A percentile compares a stretch with the other conserved stretches of the same genome.
These are phyloP conservation scores for Phylloscopus whistleri DNA, from an alignment of 2,113 vertebrate genomes.

Conservation along the genomic window DNA sequence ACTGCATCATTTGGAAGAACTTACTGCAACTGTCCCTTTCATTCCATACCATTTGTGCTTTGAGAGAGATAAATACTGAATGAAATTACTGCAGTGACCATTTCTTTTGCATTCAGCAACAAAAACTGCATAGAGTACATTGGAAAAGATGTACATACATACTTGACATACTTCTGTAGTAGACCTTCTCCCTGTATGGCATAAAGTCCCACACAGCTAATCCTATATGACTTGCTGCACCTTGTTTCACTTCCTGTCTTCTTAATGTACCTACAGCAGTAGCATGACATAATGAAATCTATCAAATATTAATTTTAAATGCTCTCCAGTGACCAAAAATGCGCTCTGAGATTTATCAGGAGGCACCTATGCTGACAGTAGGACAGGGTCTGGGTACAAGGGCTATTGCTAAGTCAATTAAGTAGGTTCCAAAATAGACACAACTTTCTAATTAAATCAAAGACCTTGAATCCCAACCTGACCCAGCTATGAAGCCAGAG, in stretches of 20 bases:
- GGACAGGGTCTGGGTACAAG: neutral
- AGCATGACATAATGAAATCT: neutral
- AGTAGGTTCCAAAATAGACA: constrained; percentile 12
- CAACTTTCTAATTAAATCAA: constrained; percentile 41
- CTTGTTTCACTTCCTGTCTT: neutral
- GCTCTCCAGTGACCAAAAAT: neutral
- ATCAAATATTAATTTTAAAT: constrained; percentile 32
- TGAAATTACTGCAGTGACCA: neutral
- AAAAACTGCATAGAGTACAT: neutral
- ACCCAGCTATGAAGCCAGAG: neutral
- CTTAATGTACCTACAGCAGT: neutral
- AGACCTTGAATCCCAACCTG: constrained; percentile 21
- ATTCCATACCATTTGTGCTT: neutral
- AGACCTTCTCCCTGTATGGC: neutral
- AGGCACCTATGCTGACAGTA: neutral
- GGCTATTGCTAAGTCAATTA: neutral
- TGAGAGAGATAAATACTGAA: neutral
- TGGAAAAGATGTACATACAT: neutral
- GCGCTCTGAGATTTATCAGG: neutral
- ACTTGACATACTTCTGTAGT: neutral
- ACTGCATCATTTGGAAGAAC: neutral
- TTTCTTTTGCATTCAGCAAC: neutral
- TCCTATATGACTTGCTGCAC: neutral
- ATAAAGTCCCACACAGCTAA: neutral
- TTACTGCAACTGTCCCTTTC: neutral